Evolutionary conservation across 2,113 vertebrate species (phyloP), one percentile per base, ranked within the genome.

Genomic region (Phyllostomus discolor): DNA sequence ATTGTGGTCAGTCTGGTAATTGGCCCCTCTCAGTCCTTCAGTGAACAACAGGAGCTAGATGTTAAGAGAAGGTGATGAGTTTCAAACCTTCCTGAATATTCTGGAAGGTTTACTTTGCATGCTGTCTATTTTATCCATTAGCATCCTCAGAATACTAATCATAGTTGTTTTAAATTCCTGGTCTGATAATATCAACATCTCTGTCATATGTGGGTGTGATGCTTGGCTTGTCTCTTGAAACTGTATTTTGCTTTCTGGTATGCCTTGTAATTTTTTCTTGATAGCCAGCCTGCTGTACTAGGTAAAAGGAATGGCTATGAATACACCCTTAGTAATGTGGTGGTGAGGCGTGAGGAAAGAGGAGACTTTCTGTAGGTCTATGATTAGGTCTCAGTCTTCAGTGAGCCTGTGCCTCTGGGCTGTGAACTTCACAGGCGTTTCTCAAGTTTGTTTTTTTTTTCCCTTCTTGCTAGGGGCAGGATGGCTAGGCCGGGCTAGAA

Each of bases 51-150:
- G 26, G 26, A 84, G 26, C 19, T 19, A 66, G 38, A 67, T 22
- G 50, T 70, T 28, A 66, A 48, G 46, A 54, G 72, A 38, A 31
- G 52, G 33, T 1, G 16, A 38, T 73, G 4, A 52, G 48, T 91
- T 91, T 78, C 59, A 94, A 38, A 76, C 33, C 24, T 92, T 72
- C 35, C 38, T 0, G 20, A 85, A 57, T 73, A 72, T 85, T 73
- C 75, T 54, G 26, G 43, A 57, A 85, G 38, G 52, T 66, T 57
- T 10, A 66, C 33, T 73, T 73, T 59, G 84, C 38, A 35, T 26
- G 19, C 28, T 4, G 0, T 75, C 57, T 52, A 10, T 20, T 79
- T 67, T 67, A 50, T 20, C 19, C 70, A 66, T 85, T 52, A 0
- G 0, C 28, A 33, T 7, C 31, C 31, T 62, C 3, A 15, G 7